phyloP scores from a whole-genome alignment of 2,888 invertebrate genomes.

The Sipha maydis region DNA sequence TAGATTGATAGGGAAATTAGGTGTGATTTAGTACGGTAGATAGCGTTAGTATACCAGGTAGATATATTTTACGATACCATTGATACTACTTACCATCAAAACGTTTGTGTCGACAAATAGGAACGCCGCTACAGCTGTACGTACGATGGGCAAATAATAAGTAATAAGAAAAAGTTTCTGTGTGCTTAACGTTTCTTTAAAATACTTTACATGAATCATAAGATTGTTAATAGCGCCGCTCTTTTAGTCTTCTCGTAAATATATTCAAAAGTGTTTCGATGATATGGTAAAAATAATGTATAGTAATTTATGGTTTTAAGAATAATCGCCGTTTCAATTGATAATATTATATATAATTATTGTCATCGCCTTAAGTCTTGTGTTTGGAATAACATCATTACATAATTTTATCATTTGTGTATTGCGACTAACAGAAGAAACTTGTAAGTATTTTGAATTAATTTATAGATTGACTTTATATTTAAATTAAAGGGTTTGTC shows the following conservation, averaged over 20 bases:
- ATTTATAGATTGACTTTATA: background rate
- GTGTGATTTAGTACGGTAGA: conserved; percentile 21
- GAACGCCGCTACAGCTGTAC: background rate
- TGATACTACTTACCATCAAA: conserved; percentile 31
- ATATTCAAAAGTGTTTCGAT: background rate
- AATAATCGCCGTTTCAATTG: background rate
- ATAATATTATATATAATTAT: background rate
- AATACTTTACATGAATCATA: background rate
- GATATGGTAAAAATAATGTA: background rate
- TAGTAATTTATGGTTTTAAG: background rate
- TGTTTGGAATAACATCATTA: background rate
- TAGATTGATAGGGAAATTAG: conserved; percentile 50
- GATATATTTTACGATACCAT: conserved; percentile 36
- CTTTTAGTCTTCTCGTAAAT: background rate
- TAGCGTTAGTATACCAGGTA: conserved; percentile 32
- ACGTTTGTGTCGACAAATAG: conserved; percentile 31
- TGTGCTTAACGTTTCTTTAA: conserved; percentile 29
- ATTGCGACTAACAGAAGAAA: background rate
- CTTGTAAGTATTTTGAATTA: conserved; percentile 15
- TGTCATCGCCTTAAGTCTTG: background rate
- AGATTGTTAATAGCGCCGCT: background rate
- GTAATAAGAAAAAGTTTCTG: background rate
- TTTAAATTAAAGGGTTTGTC: background rate
- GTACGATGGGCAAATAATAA: conserved; percentile 31
- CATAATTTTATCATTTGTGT: background rate